Evolutionary conservation across 2,113 vertebrate species (phyloP).

Genomic region (Dinomys branickii): DNA sequence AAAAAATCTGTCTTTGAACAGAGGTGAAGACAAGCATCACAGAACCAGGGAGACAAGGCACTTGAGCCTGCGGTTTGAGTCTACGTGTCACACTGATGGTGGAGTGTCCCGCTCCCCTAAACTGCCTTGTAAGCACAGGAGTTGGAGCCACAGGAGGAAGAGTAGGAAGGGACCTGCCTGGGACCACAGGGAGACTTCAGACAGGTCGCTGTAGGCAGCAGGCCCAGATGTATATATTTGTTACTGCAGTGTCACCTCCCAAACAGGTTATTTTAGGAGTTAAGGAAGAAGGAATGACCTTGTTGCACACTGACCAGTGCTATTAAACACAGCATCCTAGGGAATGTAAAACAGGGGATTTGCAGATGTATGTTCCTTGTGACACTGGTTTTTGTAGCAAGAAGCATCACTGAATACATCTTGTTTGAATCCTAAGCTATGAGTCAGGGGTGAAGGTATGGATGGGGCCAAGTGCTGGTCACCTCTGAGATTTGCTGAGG

Average conservation of each 20-base stretch:
- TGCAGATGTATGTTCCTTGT: neutral
- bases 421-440: constrained; percentile 7
- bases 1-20: neutral
- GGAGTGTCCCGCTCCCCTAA: neutral
- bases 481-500: neutral
- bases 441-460: neutral
- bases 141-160: neutral
- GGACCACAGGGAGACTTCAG: neutral
- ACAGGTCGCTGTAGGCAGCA: neutral
- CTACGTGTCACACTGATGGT: too few species aligned
- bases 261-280: neutral
- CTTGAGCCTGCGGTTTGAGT: neutral
- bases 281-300: neutral
- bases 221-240: neutral
- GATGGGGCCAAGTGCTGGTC: neutral
- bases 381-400: neutral
- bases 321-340: neutral
- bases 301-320: neutral
- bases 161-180: neutral
- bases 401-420: neutral
- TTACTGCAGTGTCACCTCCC: neutral
- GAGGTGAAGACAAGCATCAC: neutral
- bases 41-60: neutral
- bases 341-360: neutral
- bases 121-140: neutral